These are phyloP conservation scores for Gallirallus australis DNA, from an alignment of 2,797 vertebrate genomes.

Conservation along the genomic window DNA sequence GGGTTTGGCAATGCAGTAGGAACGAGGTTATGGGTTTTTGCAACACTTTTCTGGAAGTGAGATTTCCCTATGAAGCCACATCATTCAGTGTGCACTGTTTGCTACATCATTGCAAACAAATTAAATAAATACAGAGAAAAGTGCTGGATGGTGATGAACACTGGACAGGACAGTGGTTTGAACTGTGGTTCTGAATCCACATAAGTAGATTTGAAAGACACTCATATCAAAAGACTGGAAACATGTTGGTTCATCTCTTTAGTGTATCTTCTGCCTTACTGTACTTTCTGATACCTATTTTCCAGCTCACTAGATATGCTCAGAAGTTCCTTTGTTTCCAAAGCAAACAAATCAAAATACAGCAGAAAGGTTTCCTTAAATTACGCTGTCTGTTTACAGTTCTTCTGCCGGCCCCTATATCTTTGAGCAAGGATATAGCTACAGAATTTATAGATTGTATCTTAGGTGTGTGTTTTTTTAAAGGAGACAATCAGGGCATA, in stretches of 20 bases:
- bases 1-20: neutral
- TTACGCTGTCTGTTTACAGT: neutral
- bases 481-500: neutral
- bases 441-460: neutral
- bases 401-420: neutral
- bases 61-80: neutral
- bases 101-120: neutral
- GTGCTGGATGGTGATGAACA: neutral
- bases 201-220: neutral
- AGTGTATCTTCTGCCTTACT: neutral
- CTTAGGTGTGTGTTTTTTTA: neutral
- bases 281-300: neutral
- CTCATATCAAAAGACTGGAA: neutral
- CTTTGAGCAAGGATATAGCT: neutral
- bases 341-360: constrained; percentile 15
- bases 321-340: neutral
- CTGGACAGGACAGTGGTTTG: neutral
- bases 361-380: neutral
- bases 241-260: neutral
- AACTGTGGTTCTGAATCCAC: neutral
- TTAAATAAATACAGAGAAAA: neutral
- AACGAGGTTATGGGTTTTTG: neutral
- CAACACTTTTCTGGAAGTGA: neutral
- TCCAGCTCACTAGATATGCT: neutral
- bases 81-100: neutral